Evolutionary conservation across 2,113 vertebrate species (phyloP).

Genomic region (Paradoxurus hermaphroditus): DNA sequence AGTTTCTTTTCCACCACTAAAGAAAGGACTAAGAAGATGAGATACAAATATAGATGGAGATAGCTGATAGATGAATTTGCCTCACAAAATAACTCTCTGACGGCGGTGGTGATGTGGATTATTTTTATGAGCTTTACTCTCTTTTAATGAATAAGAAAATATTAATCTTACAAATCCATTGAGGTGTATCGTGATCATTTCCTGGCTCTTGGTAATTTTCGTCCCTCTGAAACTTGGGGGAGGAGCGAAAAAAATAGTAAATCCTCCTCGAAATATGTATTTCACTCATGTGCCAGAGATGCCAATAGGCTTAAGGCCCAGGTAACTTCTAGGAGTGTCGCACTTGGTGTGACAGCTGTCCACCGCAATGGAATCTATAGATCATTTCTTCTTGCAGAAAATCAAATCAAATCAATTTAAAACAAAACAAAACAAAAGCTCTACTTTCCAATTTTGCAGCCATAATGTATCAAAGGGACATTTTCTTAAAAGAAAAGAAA

Average conservation of each 20-base stretch:
- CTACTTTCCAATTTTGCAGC: neutral
- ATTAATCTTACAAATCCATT: neutral
- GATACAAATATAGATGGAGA: neutral
- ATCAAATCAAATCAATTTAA: slow-evolving; percentile 29
- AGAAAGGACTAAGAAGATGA: neutral
- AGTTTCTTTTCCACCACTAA: neutral
- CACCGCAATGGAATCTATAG: neutral
- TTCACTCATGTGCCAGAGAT: neutral
- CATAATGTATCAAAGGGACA: slow-evolving; percentile 1
- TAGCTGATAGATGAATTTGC: neutral
- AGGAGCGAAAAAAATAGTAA: neutral
- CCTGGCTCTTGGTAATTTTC: neutral
- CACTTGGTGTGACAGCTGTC: neutral
- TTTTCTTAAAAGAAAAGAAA: slow-evolving; percentile 28
- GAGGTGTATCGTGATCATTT: neutral
- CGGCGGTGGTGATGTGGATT: neutral
- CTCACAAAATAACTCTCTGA: neutral
- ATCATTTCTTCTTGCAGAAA: neutral
- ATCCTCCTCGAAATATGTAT: neutral
- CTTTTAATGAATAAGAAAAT: neutral
- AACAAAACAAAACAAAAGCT: neutral
- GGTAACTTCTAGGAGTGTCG: neutral
- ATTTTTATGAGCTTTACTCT: neutral
- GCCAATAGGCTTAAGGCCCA: neutral
- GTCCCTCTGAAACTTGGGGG: neutral